Evolutionary conservation across 2,888 invertebrate genomes (phyloP), one percentile per base, ranked within the genome.

Genomic region (Cyaniris semiargus): DNA sequence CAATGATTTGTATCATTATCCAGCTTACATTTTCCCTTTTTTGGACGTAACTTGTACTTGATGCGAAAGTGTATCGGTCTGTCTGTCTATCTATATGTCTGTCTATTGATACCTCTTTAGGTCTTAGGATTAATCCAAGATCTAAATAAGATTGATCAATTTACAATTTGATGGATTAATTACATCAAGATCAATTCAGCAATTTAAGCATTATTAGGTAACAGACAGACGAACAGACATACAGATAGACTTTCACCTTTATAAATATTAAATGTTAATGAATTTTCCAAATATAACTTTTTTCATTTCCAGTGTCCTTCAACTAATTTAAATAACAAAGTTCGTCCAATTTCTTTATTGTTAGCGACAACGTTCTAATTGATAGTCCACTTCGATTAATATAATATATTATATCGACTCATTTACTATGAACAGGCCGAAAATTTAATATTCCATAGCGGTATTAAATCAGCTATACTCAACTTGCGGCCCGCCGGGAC

Each of bases 351-450:
- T 60, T 60, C 10, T 38, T 71, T 31, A 71, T 38, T 71, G n/a
- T 34, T 10, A 21, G 4, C 38, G 34, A 13, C 34, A 18, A n/a
- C 71, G 10, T n/a, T 71, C 34, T 38, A 38, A 38, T 38, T 71
- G 38, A 21, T 38, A 38, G 21, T n/a, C 31, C 34, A 38, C 38
- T 71, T 31, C 38, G 21, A 71, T 76, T 76, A 76, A 76, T 60
- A 66, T 23, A 66, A 60, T 60, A 60, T 27, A 66, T 44, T 23
- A 13, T 58, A 60, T 60, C 60, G 21, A 23, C 60, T 60, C 60
- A 60, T 60, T 60, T 60, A 23, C 13, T 21, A 60, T 60, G 21
- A 60, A 60, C 21, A 10, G 10, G 3, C 60, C 23, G 23, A 60
- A 58, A 58, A 58, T 58, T 21, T 58, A 58, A 58, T 58, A 58